Conservation (phyloP, 2,888 invertebrate species). For the Sesia apiformis region DNA sequence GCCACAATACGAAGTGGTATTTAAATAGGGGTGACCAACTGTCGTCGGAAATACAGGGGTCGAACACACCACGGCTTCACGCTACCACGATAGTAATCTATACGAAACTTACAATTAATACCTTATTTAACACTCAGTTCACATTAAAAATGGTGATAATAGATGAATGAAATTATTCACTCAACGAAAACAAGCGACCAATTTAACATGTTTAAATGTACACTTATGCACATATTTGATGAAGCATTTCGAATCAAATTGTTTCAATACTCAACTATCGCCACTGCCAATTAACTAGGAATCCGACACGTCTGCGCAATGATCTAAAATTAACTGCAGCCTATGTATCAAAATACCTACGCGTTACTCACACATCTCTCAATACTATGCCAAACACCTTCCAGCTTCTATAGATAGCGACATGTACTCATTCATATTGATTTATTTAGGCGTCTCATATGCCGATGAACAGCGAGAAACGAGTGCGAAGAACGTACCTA, state of each 20-base stretch:
- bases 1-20: slow-evolving; percentile 71
- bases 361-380: slow-evolving; percentile 71
- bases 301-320: slow-evolving; percentile 72
- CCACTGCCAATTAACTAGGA: slow-evolving; percentile 71
- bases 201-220: not conserved
- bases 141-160: slow-evolving; percentile 20
- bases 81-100: slow-evolving; percentile 66
- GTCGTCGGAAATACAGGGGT: slow-evolving; percentile 63
- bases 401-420: slow-evolving; percentile 67
- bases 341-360: slow-evolving; percentile 74
- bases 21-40: slow-evolving; percentile 73
- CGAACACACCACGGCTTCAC: slow-evolving; percentile 61
- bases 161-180: slow-evolving; percentile 14
- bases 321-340: slow-evolving; percentile 74
- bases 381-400: slow-evolving; percentile 74
- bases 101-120: slow-evolving; percentile 60
- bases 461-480: not conserved
- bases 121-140: slow-evolving; percentile 53
- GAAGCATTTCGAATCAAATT: slow-evolving; percentile 14
- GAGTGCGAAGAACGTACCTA: too few species aligned
- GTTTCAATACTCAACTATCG: slow-evolving; percentile 59
- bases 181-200: slow-evolving; percentile 7
- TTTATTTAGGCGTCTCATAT: slow-evolving; percentile 36
- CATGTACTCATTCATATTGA: slow-evolving; percentile 50
- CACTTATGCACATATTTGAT: not conserved